These are phyloP conservation scores for Trematomus loennbergii DNA, from an alignment of 2,113 vertebrate species.

Conservation along the genomic window DNA sequence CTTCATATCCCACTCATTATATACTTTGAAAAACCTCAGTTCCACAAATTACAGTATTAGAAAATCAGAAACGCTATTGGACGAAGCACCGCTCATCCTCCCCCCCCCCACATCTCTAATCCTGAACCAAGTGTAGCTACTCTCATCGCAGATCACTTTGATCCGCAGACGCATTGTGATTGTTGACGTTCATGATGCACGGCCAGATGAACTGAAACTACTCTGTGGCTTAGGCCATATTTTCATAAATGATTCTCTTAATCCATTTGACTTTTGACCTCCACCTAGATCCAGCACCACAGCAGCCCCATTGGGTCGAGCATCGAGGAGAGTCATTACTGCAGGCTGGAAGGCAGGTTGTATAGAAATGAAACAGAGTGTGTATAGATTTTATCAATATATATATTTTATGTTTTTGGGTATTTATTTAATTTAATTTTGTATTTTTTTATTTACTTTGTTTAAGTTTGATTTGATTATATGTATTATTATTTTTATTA, in stretches of 20 bases:
- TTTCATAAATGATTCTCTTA: constrained; percentile 58
- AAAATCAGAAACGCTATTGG: neutral
- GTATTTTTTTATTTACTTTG: too few species aligned
- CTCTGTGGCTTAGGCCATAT: constrained; percentile 54
- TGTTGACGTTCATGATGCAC: constrained; percentile 8
- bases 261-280: constrained; percentile 51
- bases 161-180: constrained; percentile 34
- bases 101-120: constrained; percentile 41
- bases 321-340: neutral
- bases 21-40: neutral
- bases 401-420: too few species aligned
- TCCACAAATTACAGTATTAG: neutral
- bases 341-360: constrained; percentile 1
- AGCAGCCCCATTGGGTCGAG: neutral
- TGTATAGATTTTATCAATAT: too few species aligned
- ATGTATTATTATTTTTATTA: too few species aligned
- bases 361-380: neutral
- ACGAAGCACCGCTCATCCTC: neutral
- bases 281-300: constrained; percentile 34
- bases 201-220: constrained; percentile 17
- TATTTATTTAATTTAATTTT: too few species aligned
- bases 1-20: neutral
- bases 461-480: too few species aligned
- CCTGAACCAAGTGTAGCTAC: constrained; percentile 16
- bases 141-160: constrained; percentile 20